phyloP scores from a whole-genome alignment of 2,113 vertebrate species.

The Sinocyclocheilus anophthalmus region DNA sequence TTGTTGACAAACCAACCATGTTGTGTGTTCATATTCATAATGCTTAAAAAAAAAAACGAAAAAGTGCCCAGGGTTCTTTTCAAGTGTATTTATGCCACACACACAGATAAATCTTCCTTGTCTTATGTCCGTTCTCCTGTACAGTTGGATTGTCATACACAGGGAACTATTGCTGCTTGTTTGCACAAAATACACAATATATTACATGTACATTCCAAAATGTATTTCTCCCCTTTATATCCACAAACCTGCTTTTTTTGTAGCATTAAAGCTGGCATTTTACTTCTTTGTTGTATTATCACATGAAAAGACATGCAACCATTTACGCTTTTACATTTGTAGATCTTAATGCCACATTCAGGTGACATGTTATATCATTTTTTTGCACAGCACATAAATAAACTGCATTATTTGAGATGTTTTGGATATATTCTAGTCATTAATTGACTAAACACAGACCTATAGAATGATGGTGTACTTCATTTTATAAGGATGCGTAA shows the following conservation, averaged over 20 bases:
- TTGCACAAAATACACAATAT: background rate
- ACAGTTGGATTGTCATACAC: background rate
- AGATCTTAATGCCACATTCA: background rate
- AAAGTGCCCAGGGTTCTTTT: background rate
- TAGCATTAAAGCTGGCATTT: background rate
- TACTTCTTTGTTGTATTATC: background rate
- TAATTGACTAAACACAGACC: background rate
- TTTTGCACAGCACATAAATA: background rate
- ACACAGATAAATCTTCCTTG: background rate
- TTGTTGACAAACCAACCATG: background rate
- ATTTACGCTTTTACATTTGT: background rate
- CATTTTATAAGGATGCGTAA: background rate
- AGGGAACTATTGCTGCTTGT: background rate
- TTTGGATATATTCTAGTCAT: background rate
- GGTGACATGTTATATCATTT: background rate
- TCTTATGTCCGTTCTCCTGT: background rate
- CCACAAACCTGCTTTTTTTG: background rate
- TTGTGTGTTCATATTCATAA: background rate
- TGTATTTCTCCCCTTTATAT: background rate
- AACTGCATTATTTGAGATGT: background rate
- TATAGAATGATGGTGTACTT: background rate
- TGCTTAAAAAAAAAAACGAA: background rate
- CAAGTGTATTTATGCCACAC: background rate
- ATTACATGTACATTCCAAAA: slow-evolving; percentile 2
- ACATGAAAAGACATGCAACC: background rate